phyloP scores from a whole-genome alignment of 2,888 invertebrate genomes.

The Drosophila prostipennis region DNA sequence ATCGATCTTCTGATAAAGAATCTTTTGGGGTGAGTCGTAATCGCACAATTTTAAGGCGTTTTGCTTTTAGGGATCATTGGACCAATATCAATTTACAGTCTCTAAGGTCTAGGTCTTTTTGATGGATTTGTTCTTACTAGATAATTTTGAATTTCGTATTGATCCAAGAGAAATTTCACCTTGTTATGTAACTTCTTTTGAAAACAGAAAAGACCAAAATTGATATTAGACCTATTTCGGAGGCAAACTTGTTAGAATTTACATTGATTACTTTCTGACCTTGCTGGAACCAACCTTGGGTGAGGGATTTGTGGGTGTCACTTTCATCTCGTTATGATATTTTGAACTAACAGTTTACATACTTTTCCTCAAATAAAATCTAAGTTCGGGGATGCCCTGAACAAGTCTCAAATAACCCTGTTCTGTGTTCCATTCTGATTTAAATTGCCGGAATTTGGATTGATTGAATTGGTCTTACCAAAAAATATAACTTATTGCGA shows the following conservation, averaged over 20 bases:
- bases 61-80: not conserved
- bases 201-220: not conserved
- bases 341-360: constrained; percentile 74
- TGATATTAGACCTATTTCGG: constrained; percentile 11
- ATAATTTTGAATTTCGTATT: constrained; percentile 17
- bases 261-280: constrained; percentile 20
- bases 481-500: not conserved
- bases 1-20: constrained; percentile 3
- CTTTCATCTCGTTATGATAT: constrained; percentile 58
- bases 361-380: constrained; percentile 36
- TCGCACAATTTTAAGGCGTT: constrained; percentile 8
- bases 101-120: constrained; percentile 19
- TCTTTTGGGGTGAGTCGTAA: constrained; percentile 11
- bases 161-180: not conserved
- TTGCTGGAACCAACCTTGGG: constrained; percentile 3
- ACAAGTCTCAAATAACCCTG: constrained; percentile 7
- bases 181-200: not conserved
- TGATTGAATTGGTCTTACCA: constrained; percentile 6
- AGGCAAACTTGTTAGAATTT: constrained; percentile 12
- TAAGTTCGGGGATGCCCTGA: constrained; percentile 26
- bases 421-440: not conserved
- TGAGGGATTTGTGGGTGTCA: constrained; percentile 22
- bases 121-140: constrained; percentile 6
- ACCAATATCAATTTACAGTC: constrained; percentile 26
- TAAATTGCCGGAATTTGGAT: not conserved